Evolutionary conservation across 2,888 invertebrate genomes (phyloP).

Genomic region (Rotaria macrura): DNA sequence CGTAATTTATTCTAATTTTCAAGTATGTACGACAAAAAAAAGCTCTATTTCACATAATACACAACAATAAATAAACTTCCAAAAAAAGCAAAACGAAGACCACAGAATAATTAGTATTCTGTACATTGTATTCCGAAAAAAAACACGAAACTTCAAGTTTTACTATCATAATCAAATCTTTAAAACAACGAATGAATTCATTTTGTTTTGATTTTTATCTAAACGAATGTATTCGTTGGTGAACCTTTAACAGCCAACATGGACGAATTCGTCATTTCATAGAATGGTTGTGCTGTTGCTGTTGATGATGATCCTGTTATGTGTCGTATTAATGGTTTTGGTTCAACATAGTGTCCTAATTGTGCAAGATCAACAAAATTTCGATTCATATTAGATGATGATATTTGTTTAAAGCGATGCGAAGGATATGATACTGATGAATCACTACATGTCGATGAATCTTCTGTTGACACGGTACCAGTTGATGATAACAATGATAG

Average conservation of each 20-base stretch:
- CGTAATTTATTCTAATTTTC: neutral
- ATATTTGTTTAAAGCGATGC: neutral
- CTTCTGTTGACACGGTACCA: constrained; percentile 8
- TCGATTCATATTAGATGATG: neutral
- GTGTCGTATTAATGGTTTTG: neutral
- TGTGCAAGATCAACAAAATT: neutral
- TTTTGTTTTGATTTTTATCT: too few species aligned
- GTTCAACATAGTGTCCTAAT: constrained; percentile 20
- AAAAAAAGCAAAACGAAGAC: neutral
- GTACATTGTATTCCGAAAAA: neutral
- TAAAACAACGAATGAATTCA: neutral
- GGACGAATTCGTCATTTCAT: neutral
- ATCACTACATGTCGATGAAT: constrained; percentile 6
- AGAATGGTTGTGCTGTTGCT: neutral
- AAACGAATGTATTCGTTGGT: constrained; percentile 14
- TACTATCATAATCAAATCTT: neutral
- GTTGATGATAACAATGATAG: neutral
- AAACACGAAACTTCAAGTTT: neutral
- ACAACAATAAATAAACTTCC: neutral
- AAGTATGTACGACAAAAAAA: neutral
- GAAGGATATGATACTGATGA: neutral
- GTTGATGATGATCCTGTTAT: neutral
- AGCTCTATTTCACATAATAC: neutral
- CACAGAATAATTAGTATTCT: neutral
- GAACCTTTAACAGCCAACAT: constrained; percentile 15